These are phyloP conservation scores for Eupeodes luniger DNA, from an alignment of 2,888 invertebrate species.

Conservation along the genomic window DNA sequence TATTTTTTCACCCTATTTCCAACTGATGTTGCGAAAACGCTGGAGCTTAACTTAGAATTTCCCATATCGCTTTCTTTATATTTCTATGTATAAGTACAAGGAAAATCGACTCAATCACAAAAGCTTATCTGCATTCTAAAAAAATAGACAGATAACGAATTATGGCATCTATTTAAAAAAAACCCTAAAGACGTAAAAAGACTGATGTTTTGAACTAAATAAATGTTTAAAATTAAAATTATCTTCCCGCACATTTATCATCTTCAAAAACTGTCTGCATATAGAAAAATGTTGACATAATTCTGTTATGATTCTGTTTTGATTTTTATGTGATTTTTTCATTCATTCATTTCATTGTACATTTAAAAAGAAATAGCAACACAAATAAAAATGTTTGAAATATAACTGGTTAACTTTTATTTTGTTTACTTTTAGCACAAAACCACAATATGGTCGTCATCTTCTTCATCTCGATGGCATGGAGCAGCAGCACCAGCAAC, in stretches of 20 bases:
- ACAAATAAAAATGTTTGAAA: background rate
- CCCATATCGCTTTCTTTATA: too few species aligned
- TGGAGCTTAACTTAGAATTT: too few species aligned
- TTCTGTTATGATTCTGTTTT: background rate
- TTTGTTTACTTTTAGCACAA: background rate
- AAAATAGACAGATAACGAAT: too few species aligned
- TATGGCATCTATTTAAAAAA: too few species aligned
- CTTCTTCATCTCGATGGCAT: background rate
- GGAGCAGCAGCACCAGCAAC: too few species aligned
- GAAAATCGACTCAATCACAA: too few species aligned
- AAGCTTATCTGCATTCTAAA: too few species aligned
- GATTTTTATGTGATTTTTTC: background rate
- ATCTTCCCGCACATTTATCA: background rate
- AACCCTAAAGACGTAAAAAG: too few species aligned
- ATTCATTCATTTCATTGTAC: background rate
- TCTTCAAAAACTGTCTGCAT: background rate
- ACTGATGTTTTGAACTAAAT: background rate
- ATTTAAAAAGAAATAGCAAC: background rate
- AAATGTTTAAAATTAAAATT: background rate
- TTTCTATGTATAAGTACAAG: too few species aligned
- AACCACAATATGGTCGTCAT: background rate
- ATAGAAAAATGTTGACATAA: background rate
- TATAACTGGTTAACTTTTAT: background rate
- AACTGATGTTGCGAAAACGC: too few species aligned
- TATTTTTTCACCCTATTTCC: too few species aligned